Base-by-base conservation (phyloP, 1,140 invertebrate genomes). In the Aphis gossypii region DNA sequence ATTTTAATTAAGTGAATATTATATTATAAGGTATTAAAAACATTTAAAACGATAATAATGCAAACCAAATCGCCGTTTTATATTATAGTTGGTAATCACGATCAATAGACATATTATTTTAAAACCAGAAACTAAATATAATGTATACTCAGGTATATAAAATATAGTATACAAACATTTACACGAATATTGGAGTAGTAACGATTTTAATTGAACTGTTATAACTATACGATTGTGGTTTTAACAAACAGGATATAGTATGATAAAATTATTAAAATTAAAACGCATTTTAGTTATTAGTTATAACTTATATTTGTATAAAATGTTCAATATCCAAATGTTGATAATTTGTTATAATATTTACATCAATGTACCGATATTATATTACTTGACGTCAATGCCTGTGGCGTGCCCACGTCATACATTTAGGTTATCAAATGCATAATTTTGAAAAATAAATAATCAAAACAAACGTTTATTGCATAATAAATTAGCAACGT, bases 1-100 rank as follows among this genome's bases (percentile, higher is more conserved):
- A n/a, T 87, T 48, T 48, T 87, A 46, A 48, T 87, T n/a, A 48
- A 87, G 41, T 44, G 21, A 84, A 84, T 41, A 41, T 44, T 41
- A 41, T 84, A 84, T n/a, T 84, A 84, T n/a, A 35, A 76, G 30
- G 60, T 76, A 76, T 76, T 76, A 84, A 25, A 25, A 84, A 84
- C 41, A 38, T 41, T 68, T 30, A 30, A 30, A 68, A 68, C 30
- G 18, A 76, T 11, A n/a, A 76, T 76, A 76, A n/a, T n/a, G n/a
- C 60, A 76, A n/a, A n/a, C 60, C 11, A n/a, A n/a, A 76, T n/a
- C 14, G 60, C 1, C n/a, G 30, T 76, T 76, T n/a, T n/a, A 76
- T n/a, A 20, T 60, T 76, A 68, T 5, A 76, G n/a, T 76, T 18
- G n/a, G 30, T 76, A n/a, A 76, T 76, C 30, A n/a, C 3, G 60